Conservation (phyloP, 2,113 vertebrate species). For the Erythrocebus patas region DNA sequence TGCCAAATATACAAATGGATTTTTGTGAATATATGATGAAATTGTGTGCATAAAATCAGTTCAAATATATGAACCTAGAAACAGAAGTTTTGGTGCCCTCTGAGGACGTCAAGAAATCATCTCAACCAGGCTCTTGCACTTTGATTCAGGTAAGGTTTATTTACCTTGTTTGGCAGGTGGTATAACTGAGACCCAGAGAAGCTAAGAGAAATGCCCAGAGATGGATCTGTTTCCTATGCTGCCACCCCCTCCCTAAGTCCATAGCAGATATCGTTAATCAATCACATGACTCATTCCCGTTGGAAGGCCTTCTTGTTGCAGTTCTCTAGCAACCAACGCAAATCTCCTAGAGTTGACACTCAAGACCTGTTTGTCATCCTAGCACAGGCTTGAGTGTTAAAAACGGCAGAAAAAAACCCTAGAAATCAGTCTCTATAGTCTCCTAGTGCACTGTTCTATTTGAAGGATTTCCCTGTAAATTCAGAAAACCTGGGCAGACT, state of each 20-base stretch:
- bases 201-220: neutral
- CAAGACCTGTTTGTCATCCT: neutral
- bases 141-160: neutral
- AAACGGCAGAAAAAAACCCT: neutral
- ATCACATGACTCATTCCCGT: neutral
- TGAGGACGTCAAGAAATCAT: neutral
- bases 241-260: neutral
- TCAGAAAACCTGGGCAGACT: neutral
- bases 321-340: neutral
- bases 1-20: neutral
- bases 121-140: neutral
- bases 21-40: neutral
- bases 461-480: neutral
- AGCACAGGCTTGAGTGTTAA: neutral
- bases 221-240: neutral
- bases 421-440: neutral
- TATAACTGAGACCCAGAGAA: neutral
- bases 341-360: slow-evolving; percentile 19
- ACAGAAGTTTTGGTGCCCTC: neutral
- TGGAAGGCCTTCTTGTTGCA: neutral
- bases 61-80: neutral
- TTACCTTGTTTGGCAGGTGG: neutral
- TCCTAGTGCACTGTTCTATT: neutral
- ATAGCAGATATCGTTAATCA: neutral
- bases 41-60: neutral